Conservation (phyloP, 1,140 invertebrate genomes). For the Drosophila quadrilineata region DNA sequence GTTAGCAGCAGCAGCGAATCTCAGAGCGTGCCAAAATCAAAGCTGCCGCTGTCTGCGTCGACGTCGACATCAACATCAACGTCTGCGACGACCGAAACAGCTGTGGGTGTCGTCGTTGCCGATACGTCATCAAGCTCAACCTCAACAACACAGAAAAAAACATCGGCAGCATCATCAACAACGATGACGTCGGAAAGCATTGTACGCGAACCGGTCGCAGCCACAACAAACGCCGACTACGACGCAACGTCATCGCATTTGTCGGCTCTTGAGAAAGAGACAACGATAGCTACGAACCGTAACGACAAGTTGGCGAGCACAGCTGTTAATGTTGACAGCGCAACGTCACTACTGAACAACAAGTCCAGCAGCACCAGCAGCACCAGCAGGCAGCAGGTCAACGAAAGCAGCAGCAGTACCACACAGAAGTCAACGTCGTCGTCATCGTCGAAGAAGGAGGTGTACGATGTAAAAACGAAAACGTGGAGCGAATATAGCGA, state of each 20-base stretch:
- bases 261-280: no score
- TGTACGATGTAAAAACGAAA: conserved; percentile 80
- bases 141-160: no score
- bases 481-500: conserved; percentile 77
- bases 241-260: conserved; percentile 48
- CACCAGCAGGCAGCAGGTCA: conserved; percentile 47
- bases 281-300: conserved; percentile 17
- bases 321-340: conserved; percentile 39
- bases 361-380: conserved; percentile 16
- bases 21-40: conserved; percentile 68
- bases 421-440: conserved; percentile 55
- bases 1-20: conserved; percentile 50
- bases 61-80: conserved; percentile 19
- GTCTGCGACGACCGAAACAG: conserved; percentile 9
- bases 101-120: conserved; percentile 4
- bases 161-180: no score
- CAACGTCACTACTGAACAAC: conserved; percentile 31
- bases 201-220: conserved; percentile 55
- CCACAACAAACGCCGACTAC: conserved; percentile 52
- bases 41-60: conserved; percentile 6
- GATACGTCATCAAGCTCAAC: no score
- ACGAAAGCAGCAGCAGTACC: conserved; percentile 48
- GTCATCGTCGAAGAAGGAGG: conserved; percentile 62
- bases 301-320: conserved; percentile 49
- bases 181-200: conserved; percentile 54